phyloP scores from a whole-genome alignment of 1,140 invertebrate genomes.

The Papilio polyxenes region DNA sequence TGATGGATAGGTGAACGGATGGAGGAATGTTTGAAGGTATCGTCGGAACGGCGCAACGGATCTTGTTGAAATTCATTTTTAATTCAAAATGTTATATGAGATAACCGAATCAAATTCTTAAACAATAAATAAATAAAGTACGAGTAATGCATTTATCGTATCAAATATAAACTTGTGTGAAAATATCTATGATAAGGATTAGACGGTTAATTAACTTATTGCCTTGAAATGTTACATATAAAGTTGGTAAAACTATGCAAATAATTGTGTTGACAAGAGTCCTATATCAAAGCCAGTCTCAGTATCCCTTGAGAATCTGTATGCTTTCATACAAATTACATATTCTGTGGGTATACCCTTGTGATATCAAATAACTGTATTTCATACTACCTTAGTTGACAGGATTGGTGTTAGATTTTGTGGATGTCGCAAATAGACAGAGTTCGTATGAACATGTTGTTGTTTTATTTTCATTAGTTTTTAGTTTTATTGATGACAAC shows the following conservation, averaged over 20 bases:
- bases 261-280: slow-evolving; percentile 29
- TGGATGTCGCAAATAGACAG: not conserved
- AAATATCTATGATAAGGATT: slow-evolving; percentile 27
- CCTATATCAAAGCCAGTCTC: not conserved
- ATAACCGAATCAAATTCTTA: no score
- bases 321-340: slow-evolving; percentile 15
- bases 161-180: not conserved
- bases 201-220: slow-evolving; percentile 34
- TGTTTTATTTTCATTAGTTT: no score
- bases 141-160: slow-evolving; percentile 1
- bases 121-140: not conserved
- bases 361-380: not conserved
- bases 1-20: no score
- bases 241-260: slow-evolving; percentile 34
- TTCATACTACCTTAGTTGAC: not conserved
- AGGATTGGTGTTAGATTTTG: not conserved
- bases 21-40: no score
- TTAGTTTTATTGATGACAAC: no score
- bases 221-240: slow-evolving; percentile 7
- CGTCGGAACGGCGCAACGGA: no score
- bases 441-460: no score
- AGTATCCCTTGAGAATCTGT: slow-evolving; percentile 9
- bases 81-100: no score
- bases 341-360: not conserved
- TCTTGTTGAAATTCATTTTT: no score